Base-by-base conservation (phyloP, 2,113 vertebrate species). In the Bostrychus sinensis region DNA sequence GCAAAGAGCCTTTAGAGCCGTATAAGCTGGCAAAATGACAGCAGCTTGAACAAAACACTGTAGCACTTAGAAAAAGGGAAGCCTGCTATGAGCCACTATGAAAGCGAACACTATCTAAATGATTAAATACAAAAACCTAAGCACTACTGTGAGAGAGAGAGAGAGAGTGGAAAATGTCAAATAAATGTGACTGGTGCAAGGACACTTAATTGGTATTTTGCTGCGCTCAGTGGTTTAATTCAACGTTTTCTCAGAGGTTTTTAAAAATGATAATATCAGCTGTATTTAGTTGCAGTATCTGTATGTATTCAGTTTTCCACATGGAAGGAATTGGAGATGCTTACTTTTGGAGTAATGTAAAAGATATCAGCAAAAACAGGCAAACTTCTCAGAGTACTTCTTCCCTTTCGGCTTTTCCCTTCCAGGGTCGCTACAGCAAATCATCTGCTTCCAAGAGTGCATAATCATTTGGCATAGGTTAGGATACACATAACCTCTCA, bases 31-130 rank as follows among this genome's bases (percentile, higher is more conserved):
- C 48, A 51, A 51, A 51, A 51, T 51, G 48, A 51, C 48, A 28
- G 16, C 26, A 32, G 3, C 30, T 32, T n/a, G n/a, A n/a, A 32
- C 30, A 32, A 32, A 32, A 32, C 2, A n/a, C 16, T 51, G 25
- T 28, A 17, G 48, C 48, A n/a, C 48, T 51, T 7, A 30, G 39
- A 28, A 54, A 57, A 66, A 62, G 7, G 19, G 14, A 42, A 39
- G 25, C 61, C 0, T 46, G 34, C 11, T 34, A 25, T 68, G 39
- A 43, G 25, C 42, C 42, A 4, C 19, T 22, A 22, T 9, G 20
- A 48, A 48, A 23, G 22, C 5, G 20, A 3, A 25, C 45, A 5
- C 7, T 48, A 23, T 32, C 30, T 8, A 32, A 32, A 32, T 32
- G 30, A 32, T 32, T 32, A 32, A 32, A 32, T 32, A 8, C 30